phyloP scores from a whole-genome alignment of 1,140 invertebrate genomes.

The Platyscapa corneri region DNA sequence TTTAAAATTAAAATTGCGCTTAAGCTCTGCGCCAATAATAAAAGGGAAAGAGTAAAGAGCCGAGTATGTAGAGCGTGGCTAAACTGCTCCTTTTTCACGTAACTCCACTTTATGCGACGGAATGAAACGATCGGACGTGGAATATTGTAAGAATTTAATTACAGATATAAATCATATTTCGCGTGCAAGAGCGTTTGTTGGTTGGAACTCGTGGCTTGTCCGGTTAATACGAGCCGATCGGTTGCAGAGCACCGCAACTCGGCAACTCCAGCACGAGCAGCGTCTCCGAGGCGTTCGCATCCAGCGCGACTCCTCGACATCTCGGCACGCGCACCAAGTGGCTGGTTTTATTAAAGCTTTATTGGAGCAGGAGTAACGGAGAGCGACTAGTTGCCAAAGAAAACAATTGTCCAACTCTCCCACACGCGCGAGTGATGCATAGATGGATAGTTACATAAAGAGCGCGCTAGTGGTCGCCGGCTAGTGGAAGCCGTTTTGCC shows the following conservation, averaged over 20 bases:
- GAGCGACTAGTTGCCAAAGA: neutral
- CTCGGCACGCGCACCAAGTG: neutral
- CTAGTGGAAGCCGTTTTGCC: conserved; percentile 2
- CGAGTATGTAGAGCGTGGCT: neutral
- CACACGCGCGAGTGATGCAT: neutral
- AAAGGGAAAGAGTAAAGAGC: no score
- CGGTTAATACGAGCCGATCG: neutral
- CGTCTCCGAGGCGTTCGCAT: no score
- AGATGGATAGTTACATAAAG: conserved; percentile 24
- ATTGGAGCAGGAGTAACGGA: neutral
- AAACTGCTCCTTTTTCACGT: neutral
- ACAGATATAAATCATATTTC: neutral
- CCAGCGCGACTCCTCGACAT: neutral
- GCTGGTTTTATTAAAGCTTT: neutral
- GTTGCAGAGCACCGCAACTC: no score
- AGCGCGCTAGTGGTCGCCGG: neutral
- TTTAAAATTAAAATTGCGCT: no score
- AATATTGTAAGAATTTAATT: neutral
- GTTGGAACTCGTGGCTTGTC: neutral
- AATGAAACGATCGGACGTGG: neutral
- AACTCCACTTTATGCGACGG: neutral
- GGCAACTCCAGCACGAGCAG: no score
- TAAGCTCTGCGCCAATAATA: no score
- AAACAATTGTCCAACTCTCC: neutral
- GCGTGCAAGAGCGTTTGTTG: neutral